Percentiles rank a stretch among this genome's conserved stretches.
Evolutionary conservation across 2,113 vertebrate species (phyloP).

Genomic region (Macquaria australasica): DNA sequence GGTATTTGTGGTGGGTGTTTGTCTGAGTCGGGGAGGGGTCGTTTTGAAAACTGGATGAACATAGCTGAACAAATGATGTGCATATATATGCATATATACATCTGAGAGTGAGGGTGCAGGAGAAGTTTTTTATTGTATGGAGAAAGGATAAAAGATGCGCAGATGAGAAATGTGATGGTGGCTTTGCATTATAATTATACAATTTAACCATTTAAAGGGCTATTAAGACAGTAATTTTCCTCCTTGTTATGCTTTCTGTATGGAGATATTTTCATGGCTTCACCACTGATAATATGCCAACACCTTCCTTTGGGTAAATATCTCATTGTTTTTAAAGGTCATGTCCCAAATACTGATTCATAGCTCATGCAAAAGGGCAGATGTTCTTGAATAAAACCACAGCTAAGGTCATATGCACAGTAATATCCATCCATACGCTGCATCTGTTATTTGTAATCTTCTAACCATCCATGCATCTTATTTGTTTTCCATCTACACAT

Average conservation of each 20-base stretch:
- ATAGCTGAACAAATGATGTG: constrained; percentile 43
- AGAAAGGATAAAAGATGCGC: constrained; percentile 19
- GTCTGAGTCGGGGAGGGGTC: not conserved
- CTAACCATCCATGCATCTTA: constrained; percentile 22
- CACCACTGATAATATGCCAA: constrained; percentile 55
- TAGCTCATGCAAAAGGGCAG: constrained; percentile 70
- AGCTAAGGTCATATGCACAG: constrained; percentile 61
- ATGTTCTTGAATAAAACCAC: constrained; percentile 63
- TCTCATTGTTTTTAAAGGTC: constrained; percentile 79
- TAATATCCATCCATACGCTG: constrained; percentile 34
- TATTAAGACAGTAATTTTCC: constrained; percentile 52
- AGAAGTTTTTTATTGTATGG: not conserved
- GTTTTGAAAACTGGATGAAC: constrained; percentile 12
- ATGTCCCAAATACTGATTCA: constrained; percentile 67
- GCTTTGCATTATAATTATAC: constrained; percentile 53
- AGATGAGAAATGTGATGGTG: constrained; percentile 28
- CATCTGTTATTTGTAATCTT: constrained; percentile 47
- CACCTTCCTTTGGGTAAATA: constrained; percentile 75
- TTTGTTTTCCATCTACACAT: constrained; percentile 32
- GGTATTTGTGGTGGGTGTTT: constrained; percentile 4
- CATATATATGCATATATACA: constrained; percentile 20
- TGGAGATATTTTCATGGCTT: constrained; percentile 56
- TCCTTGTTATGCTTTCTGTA: constrained; percentile 32
- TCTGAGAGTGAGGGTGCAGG: not conserved
- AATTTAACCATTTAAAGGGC: constrained; percentile 46